A percentile compares a stretch with the other conserved stretches of the same genome.
phyloP scores from a whole-genome alignment of 1,140 invertebrate genomes.

The Phthorimaea operculella region DNA sequence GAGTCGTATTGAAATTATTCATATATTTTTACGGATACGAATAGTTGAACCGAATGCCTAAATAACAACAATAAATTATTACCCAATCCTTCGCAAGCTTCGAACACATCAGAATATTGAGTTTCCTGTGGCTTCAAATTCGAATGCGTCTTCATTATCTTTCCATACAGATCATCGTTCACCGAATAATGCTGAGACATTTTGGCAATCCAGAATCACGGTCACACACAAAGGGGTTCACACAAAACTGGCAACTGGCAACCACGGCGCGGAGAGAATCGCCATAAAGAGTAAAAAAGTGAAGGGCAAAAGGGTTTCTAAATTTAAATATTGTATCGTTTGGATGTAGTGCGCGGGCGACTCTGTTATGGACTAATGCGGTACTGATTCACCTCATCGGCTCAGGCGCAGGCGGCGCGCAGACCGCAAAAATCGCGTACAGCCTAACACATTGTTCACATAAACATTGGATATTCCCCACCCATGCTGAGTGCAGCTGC shows the following conservation, averaged over 20 bases:
- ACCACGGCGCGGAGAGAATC: constrained; percentile 16
- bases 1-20: background rate
- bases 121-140: constrained; percentile 30
- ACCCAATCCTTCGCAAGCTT: constrained; percentile 53
- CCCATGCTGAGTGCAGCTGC: constrained; percentile 10
- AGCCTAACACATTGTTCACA: constrained; percentile 53
- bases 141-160: constrained; percentile 48
- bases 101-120: constrained; percentile 53
- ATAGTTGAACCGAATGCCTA: too few relatives aligned
- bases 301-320: constrained; percentile 42
- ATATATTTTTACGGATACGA: too few relatives aligned
- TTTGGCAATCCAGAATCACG: constrained; percentile 12
- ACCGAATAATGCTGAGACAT: constrained; percentile 55
- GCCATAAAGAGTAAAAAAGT: constrained; percentile 30
- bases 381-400: constrained; percentile 53
- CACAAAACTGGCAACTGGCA: constrained; percentile 35
- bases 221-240: constrained; percentile 18
- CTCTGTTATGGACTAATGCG: constrained; percentile 59
- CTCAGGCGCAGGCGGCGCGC: constrained; percentile 23
- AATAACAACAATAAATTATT: too few relatives aligned
- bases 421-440: constrained; percentile 52
- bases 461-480: constrained; percentile 42
- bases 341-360: constrained; percentile 46
- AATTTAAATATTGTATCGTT: constrained; percentile 49
- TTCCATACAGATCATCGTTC: constrained; percentile 58